Conservation (phyloP, 2,888 invertebrate genomes). For the Tanytarsus gracilentus region DNA sequence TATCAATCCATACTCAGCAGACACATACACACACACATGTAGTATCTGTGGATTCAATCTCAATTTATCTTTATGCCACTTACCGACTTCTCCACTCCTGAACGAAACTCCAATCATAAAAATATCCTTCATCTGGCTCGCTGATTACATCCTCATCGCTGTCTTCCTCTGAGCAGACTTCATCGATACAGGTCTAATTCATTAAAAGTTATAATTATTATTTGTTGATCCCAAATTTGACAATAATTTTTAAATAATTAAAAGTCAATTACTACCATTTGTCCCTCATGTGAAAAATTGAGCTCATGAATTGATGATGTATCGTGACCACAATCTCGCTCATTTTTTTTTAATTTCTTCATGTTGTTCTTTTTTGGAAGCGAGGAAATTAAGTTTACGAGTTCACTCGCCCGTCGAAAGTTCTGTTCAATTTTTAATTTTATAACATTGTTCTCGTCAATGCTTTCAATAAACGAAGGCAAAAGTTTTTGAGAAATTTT, state of each 20-base stretch:
- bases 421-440: conserved; percentile 55
- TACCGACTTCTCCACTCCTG: conserved; percentile 65
- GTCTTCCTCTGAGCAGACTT: conserved; percentile 34
- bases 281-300: conserved; percentile 30
- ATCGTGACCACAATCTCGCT: conserved; percentile 43
- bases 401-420: conserved; percentile 50
- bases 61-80: conserved; percentile 29
- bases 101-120: conserved; percentile 65
- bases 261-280: no score
- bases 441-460: conserved; percentile 47
- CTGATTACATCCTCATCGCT: conserved; percentile 42
- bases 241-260: no score
- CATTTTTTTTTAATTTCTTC: conserved; percentile 39
- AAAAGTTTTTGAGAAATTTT: conserved; percentile 39
- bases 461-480: conserved; percentile 43
- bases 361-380: conserved; percentile 37
- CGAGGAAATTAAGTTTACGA: conserved; percentile 47
- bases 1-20: no score
- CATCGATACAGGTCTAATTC: no score
- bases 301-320: conserved; percentile 46
- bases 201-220: no score
- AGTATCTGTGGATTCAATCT: not conserved
- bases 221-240: no score
- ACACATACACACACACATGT: no score
- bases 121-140: conserved; percentile 44